These are phyloP conservation scores for Rhamphomyia laevipes DNA, from an alignment of 2,888 invertebrate species.

Conservation along the genomic window DNA sequence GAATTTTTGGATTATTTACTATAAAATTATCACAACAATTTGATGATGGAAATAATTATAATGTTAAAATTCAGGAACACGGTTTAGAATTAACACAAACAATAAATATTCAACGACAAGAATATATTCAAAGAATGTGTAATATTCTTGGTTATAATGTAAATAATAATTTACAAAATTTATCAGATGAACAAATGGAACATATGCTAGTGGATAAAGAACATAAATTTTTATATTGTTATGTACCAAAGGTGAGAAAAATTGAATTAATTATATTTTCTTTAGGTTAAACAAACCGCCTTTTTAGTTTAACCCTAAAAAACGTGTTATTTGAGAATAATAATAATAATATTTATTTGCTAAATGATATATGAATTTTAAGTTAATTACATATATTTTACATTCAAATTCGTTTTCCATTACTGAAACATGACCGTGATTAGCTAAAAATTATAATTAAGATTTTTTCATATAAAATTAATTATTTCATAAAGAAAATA, in stretches of 20 bases:
- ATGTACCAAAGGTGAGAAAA: conserved; percentile 77
- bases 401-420: too few species aligned
- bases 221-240: conserved; percentile 79
- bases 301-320: too few species aligned
- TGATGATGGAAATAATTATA: conserved; percentile 34
- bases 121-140: conserved; percentile 50
- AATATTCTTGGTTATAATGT: conserved; percentile 38
- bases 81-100: conserved; percentile 50
- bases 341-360: too few species aligned
- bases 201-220: conserved; percentile 76
- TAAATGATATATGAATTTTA: too few species aligned
- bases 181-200: conserved; percentile 49
- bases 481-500: too few species aligned
- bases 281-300: neutral
- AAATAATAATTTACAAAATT: conserved; percentile 36
- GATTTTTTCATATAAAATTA: too few species aligned
- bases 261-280: neutral
- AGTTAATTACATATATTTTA: too few species aligned
- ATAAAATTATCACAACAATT: conserved; percentile 14
- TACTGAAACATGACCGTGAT: too few species aligned
- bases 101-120: conserved; percentile 50
- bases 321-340: too few species aligned
- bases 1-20: neutral
- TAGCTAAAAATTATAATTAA: too few species aligned
- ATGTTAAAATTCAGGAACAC: conserved; percentile 37